Conservation (phyloP, 1,140 invertebrate species). For the Bombus consobrinus region DNA sequence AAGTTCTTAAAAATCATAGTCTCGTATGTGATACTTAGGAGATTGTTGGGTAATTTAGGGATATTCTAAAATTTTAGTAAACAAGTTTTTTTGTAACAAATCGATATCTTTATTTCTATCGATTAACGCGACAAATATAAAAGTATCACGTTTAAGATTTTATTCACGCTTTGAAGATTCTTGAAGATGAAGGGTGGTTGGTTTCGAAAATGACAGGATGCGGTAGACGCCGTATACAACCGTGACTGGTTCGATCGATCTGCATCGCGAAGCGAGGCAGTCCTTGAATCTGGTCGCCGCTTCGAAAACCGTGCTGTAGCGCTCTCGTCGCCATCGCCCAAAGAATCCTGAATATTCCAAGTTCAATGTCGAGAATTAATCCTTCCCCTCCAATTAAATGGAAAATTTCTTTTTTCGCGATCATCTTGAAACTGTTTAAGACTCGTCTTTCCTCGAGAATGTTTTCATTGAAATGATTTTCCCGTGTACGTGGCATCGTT, state of each 20-base stretch:
- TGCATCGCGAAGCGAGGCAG: conserved; percentile 34
- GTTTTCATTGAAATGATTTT: neutral
- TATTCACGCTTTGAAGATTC: neutral
- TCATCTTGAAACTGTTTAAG: neutral
- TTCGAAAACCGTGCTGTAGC: conserved; percentile 38
- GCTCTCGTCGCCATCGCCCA: neutral
- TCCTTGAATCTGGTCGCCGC: conserved; percentile 32
- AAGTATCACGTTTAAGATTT: neutral
- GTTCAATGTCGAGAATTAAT: conserved; percentile 24
- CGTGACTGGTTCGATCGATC: conserved; percentile 51
- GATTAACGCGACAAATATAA: neutral
- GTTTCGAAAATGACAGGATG: conserved; percentile 29
- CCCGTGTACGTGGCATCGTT: neutral
- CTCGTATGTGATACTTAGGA: neutral
- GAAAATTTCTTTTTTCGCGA: neutral
- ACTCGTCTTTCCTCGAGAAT: neutral
- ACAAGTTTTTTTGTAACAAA: no score
- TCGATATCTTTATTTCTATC: no score
- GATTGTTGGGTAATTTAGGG: fast-evolving
- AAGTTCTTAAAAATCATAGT: no score
- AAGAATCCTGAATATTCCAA: conserved; percentile 24
- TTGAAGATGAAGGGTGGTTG: neutral
- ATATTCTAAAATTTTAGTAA: neutral
- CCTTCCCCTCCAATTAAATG: neutral
- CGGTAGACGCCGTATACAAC: neutral